Conservation (phyloP, 2,113 vertebrate species). For the Heliornis fulica region DNA sequence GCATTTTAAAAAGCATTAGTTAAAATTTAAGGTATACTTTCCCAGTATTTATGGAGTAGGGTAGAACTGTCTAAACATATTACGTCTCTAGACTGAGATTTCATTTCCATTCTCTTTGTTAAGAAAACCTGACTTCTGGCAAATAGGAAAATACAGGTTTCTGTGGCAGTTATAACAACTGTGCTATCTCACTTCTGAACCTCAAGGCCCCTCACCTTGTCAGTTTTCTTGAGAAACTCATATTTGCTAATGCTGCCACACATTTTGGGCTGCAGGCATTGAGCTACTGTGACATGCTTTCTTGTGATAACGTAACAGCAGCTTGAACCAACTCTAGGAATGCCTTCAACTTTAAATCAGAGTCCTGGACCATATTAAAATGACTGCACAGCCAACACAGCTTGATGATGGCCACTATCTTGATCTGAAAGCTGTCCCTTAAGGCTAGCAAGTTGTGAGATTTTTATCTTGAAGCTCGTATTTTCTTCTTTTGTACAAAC, state of each 20-base stretch:
- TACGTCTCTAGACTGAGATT: background rate
- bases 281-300: background rate
- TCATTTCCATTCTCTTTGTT: background rate
- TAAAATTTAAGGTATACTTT: background rate
- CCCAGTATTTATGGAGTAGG: background rate
- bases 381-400: background rate
- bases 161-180: background rate
- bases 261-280: background rate
- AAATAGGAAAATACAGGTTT: background rate
- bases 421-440: background rate
- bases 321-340: background rate
- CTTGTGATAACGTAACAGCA: background rate
- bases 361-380: background rate
- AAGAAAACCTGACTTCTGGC: background rate
- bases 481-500: background rate
- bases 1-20: background rate
- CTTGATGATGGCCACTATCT: background rate
- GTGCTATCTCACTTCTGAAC: background rate
- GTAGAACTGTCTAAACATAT: background rate
- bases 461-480: background rate
- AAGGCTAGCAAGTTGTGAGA: background rate
- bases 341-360: background rate
- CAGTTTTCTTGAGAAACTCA: background rate
- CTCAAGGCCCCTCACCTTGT: background rate
- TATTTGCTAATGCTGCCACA: fast-evolving